phyloP scores from a whole-genome alignment of 2,797 vertebrate genomes.

The Sebastes goodei region DNA sequence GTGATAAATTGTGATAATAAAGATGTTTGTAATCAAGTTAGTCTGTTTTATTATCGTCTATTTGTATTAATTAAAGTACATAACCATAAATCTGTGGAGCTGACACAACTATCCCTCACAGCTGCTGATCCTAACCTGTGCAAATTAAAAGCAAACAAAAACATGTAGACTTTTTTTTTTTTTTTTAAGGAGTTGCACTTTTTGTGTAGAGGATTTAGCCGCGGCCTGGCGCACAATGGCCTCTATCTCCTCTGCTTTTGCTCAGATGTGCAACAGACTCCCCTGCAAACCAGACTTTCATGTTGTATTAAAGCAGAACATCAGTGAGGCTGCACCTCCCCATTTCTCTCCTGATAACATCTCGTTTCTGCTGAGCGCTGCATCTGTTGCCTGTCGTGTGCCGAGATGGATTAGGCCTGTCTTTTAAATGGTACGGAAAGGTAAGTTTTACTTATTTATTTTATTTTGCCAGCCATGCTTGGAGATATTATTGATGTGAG shows the following conservation, averaged over 20 bases:
- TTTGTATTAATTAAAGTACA: too few species aligned
- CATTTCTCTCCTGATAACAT: conserved; percentile 62
- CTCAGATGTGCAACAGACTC: conserved; percentile 63
- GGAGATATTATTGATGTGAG: conserved; percentile 7
- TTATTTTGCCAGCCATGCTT: conserved; percentile 15
- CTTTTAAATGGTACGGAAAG: conserved; percentile 37
- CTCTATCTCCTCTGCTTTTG: conserved; percentile 44
- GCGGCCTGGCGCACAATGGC: conserved; percentile 15
- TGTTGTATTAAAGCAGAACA: conserved; percentile 73
- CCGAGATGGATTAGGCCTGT: conserved; percentile 55
- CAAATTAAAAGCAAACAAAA: not conserved
- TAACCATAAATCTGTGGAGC: not conserved
- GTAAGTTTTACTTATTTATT: conserved; percentile 21
- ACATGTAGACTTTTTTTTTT: not conserved
- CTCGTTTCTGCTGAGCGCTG: conserved; percentile 47
- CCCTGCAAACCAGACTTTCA: conserved; percentile 61
- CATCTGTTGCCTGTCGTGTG: conserved; percentile 50
- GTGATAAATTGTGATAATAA: conserved; percentile 50
- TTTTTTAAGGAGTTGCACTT: not conserved
- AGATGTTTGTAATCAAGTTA: conserved; percentile 13
- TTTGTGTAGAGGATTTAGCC: conserved; percentile 32
- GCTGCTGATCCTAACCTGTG: not conserved
- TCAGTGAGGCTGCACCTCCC: conserved; percentile 45
- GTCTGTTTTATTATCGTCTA: not conserved
- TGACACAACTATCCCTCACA: not conserved